A percentile compares a stretch with the other conserved stretches of the same genome.
Conservation (phyloP, 2,888 invertebrate genomes). For the Dastarcus helophoroides region DNA sequence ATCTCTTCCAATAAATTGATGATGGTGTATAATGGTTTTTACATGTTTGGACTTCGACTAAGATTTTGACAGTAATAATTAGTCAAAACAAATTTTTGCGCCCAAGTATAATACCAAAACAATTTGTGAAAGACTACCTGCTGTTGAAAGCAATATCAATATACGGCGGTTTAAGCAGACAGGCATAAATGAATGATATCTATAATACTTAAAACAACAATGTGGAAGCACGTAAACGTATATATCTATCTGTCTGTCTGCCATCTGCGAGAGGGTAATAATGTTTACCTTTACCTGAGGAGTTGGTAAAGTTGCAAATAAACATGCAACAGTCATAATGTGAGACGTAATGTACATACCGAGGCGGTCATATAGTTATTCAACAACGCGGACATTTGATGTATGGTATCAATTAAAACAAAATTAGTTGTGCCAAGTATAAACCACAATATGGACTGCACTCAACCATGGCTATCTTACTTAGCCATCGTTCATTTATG, state of each 20-base stretch:
- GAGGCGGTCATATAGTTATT: neutral
- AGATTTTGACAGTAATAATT: no score
- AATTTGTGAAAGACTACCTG: no score
- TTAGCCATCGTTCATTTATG: neutral
- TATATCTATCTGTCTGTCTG: neutral
- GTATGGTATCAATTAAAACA: conserved; percentile 1
- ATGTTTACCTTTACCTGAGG: neutral
- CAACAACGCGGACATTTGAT: conserved; percentile 1
- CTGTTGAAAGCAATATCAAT: no score
- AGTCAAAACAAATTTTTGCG: no score
- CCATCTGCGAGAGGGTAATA: neutral
- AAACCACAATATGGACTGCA: neutral
- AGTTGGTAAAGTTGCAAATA: no score
- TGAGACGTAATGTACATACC: neutral
- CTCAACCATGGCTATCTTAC: neutral
- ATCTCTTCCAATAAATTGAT: no score
- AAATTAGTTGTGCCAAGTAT: conserved; percentile 1
- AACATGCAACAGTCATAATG: neutral
- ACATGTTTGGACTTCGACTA: no score
- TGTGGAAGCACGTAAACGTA: neutral
- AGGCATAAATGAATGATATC: no score
- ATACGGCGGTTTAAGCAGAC: no score
- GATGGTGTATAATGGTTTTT: no score
- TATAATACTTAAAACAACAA: no score
- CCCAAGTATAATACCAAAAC: no score